Evolutionary conservation across 1,140 invertebrate species (phyloP).

Genomic region (Gonioctena quinquepunctata): DNA sequence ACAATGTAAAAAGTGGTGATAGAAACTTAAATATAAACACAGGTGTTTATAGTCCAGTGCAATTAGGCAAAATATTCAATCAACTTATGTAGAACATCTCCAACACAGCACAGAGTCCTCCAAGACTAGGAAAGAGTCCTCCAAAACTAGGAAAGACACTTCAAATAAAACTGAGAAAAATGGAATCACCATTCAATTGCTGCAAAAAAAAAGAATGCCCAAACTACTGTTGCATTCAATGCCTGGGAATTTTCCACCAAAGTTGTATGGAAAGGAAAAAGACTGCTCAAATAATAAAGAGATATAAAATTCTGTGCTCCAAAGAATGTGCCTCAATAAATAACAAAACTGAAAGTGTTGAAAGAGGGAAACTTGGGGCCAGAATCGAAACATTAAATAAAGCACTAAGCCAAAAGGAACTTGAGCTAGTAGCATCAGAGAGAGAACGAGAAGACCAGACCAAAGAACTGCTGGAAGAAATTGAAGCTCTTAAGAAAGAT

Average conservation of each 20-base stretch:
- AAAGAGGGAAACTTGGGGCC: neutral
- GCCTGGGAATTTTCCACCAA: neutral
- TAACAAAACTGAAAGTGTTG: neutral
- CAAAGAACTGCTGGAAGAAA: neutral
- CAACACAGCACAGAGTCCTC: no score
- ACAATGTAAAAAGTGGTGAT: no score
- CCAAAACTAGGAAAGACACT: no score
- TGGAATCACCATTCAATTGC: neutral
- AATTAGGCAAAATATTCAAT: no score
- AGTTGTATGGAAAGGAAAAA: neutral
- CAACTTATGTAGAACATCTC: no score
- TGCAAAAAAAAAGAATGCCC: neutral
- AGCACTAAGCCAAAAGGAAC: neutral
- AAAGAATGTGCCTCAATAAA: neutral
- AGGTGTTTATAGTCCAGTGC: no score
- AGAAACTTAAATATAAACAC: no score
- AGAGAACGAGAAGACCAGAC: neutral
- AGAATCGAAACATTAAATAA: neutral
- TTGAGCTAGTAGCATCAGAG: neutral
- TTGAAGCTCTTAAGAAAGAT: neutral
- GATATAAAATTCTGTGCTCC: neutral
- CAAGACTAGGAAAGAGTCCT: no score
- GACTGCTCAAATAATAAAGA: neutral
- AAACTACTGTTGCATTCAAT: neutral
- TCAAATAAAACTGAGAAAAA: no score